These are phyloP conservation scores for Rattus norvegicus DNA, from an alignment of 2,113 vertebrate genomes.

Conservation along the genomic window DNA sequence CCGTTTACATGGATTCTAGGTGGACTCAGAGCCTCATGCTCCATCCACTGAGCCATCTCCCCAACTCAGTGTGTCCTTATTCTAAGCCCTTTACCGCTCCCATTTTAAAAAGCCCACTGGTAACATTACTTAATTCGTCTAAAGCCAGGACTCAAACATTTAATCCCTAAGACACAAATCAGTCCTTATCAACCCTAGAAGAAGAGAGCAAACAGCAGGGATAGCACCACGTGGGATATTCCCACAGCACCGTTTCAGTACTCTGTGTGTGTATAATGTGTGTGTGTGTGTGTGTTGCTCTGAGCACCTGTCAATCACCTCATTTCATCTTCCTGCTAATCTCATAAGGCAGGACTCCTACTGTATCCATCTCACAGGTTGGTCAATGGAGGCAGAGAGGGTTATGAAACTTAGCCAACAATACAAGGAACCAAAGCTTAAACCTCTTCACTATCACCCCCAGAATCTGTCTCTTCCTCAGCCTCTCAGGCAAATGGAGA, in stretches of 20 bases:
- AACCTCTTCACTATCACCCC: neutral
- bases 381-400: neutral
- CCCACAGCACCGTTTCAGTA: fast-evolving
- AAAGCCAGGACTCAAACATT: neutral
- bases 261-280: no score
- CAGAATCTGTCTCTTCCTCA: neutral
- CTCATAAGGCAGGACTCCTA: neutral
- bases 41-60: neutral
- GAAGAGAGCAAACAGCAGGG: neutral
- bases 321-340: neutral
- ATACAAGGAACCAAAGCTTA: neutral
- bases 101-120: no score
- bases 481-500: neutral
- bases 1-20: neutral
- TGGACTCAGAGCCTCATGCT: neutral
- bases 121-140: neutral
- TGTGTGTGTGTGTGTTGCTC: neutral
- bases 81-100: neutral
- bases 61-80: neutral
- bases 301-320: fast-evolving
- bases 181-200: neutral
- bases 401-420: neutral
- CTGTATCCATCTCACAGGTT: neutral
- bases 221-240: neutral
- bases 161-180: neutral